These are phyloP conservation scores for Gouania willdenowi DNA, from an alignment of 2,797 vertebrate genomes.

Conservation along the genomic window DNA sequence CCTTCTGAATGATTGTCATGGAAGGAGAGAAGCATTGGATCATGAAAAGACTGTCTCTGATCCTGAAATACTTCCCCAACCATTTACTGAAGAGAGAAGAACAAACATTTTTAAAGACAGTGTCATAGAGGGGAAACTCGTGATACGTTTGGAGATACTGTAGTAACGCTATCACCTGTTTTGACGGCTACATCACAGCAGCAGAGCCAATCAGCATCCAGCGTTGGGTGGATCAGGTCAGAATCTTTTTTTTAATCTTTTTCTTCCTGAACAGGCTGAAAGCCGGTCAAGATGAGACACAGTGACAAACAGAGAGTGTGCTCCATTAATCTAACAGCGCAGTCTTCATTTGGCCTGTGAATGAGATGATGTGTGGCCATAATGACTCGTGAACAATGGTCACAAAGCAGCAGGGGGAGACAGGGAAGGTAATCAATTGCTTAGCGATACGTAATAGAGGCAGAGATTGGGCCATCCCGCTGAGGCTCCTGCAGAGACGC, in stretches of 20 bases:
- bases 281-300: conserved; percentile 34
- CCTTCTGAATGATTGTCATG: conserved; percentile 55
- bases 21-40: conserved; percentile 44
- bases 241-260: conserved; percentile 25
- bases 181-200: conserved; percentile 26
- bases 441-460: conserved; percentile 48
- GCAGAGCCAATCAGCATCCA: conserved; percentile 35
- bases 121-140: too few species aligned
- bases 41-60: conserved; percentile 70
- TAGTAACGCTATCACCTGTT: too few species aligned
- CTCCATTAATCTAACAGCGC: conserved; percentile 39
- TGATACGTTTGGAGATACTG: too few species aligned
- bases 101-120: conserved; percentile 18
- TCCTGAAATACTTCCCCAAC: conserved; percentile 54
- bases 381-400: conserved; percentile 46
- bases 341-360: conserved; percentile 44
- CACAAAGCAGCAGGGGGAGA: conserved; percentile 22
- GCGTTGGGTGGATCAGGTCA: conserved; percentile 8
- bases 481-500: conserved; percentile 32
- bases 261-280: conserved; percentile 22
- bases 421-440: conserved; percentile 57
- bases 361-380: conserved; percentile 41
- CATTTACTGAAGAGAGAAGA: conserved; percentile 21
- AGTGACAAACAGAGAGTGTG: conserved; percentile 28
- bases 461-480: conserved; percentile 47